Base-by-base conservation (phyloP, 1,140 invertebrate species). In the Monochamus saltuarius region DNA sequence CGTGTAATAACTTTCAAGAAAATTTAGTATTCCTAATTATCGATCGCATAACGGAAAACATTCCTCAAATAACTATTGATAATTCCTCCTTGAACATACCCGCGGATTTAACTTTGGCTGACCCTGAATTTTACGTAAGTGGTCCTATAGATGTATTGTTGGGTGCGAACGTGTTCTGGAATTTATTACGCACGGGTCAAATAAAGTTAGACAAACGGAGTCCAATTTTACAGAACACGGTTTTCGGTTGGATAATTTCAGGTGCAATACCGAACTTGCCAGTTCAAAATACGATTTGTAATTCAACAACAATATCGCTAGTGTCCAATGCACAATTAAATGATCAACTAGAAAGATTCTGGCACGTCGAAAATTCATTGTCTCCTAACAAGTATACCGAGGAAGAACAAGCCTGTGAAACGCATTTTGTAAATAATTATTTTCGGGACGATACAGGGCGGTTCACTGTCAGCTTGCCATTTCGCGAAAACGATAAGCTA, bases 201-300 rank as follows among this genome's bases (percentile, higher is more conserved):
- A 57, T 61, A 9, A 36, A 43, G 35, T 43, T 61, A 34, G 59
- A 49, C 36, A 19, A n/a, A 22, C 43, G 40, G n/a, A 8, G 10
- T 10, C 62, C 62, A 1, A 37, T 59, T 39, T 52, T 61, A 35
- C 51, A 61, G 49, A 51, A 55, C 10, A 64, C 57, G 14, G 29
- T 17, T 29, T 53, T 64, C 19, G 57, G 62, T 10, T 64, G 38
- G 36, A 57, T 64, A 9, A 17, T 64, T 10, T 37, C 51, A 10
- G 62, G 62, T 3, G 36, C 13, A 8, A 11, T 53, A 38, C 8
- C 11, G 8, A 10, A 10, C 29, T 16, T n/a, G 11, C n/a, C 7
- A 7, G 37, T 19, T 11, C 36, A 8, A 40, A 16, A 51, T 17
- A 38, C 22, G 22, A 29, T 29, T 29, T 29, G 22, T 29, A 29